These are phyloP conservation scores for Scytalopus superciliaris DNA, from an alignment of 2,113 vertebrate species.

Conservation along the genomic window DNA sequence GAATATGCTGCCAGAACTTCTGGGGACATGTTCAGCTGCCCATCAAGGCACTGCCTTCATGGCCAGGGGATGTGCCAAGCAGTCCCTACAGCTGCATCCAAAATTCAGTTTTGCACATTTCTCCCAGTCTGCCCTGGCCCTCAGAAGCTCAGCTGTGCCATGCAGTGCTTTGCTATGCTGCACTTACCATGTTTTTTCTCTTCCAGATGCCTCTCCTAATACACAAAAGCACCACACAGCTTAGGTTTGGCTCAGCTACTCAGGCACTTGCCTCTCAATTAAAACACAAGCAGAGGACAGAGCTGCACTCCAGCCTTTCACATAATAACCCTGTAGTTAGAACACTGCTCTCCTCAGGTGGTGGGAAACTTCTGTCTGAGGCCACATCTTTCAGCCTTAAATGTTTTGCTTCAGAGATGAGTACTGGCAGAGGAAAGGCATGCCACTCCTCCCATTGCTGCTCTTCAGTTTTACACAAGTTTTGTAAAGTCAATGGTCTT, in stretches of 20 bases:
- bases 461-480: not conserved
- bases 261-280: not conserved
- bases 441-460: not conserved
- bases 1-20: not conserved
- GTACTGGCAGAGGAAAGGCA: not conserved
- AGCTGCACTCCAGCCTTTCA: not conserved
- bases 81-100: not conserved
- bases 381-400: not conserved
- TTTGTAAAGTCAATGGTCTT: not conserved
- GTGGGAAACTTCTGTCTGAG: not conserved
- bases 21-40: not conserved
- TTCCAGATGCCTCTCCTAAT: not conserved
- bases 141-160: accelerated
- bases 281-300: not conserved
- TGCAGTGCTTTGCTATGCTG: not conserved
- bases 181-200: not conserved
- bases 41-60: not conserved
- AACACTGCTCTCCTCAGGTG: not conserved
- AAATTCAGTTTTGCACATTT: not conserved
- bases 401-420: not conserved
- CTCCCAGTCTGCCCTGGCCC: not conserved
- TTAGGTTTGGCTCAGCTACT: not conserved
- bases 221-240: not conserved
- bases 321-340: not conserved
- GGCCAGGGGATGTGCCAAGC: not conserved